These are phyloP conservation scores for Stomorhina lunata DNA, from an alignment of 2,888 invertebrate genomes.

Conservation along the genomic window DNA sequence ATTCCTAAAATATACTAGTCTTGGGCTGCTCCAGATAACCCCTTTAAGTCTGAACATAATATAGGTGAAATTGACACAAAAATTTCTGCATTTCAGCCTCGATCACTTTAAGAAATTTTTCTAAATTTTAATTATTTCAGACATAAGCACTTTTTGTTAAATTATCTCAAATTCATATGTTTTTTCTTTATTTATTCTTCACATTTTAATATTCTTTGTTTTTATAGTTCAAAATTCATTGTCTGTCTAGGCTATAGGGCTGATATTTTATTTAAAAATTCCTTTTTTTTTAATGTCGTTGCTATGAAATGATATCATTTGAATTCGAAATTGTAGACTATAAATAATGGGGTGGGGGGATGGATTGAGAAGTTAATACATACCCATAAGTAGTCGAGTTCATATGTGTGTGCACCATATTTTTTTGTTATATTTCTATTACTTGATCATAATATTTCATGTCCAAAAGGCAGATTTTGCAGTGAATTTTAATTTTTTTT, in stretches of 20 bases:
- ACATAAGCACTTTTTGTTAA: slow-evolving; percentile 15
- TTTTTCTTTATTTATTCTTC: not conserved
- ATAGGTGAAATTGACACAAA: too few relatives aligned
- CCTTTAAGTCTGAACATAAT: too few relatives aligned
- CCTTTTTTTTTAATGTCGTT: not conserved
- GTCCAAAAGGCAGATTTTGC: slow-evolving; percentile 20
- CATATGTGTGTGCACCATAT: slow-evolving; percentile 23
- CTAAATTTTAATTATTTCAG: not conserved
- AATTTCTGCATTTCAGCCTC: not conserved
- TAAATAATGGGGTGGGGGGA: too few relatives aligned
- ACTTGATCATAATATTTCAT: slow-evolving; percentile 12
- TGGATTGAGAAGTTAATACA: too few relatives aligned
- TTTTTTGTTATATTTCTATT: slow-evolving; percentile 29
- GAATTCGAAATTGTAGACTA: slow-evolving; percentile 21
- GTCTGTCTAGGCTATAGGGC: not conserved
- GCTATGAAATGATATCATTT: slow-evolving; percentile 39
- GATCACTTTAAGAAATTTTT: not conserved
- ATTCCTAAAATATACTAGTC: too few relatives aligned
- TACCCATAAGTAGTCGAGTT: slow-evolving; percentile 7
- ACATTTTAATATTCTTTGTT: not conserved
- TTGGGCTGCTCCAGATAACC: too few relatives aligned
- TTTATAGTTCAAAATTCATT: slow-evolving; percentile 2
- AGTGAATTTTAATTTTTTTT: too few relatives aligned
- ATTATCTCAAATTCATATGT: slow-evolving; percentile 23
- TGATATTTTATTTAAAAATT: slow-evolving; percentile 10